Percentiles rank a stretch among this genome's conserved stretches.
Conservation (phyloP, 2,797 vertebrate species). For the Amniataba percoides region DNA sequence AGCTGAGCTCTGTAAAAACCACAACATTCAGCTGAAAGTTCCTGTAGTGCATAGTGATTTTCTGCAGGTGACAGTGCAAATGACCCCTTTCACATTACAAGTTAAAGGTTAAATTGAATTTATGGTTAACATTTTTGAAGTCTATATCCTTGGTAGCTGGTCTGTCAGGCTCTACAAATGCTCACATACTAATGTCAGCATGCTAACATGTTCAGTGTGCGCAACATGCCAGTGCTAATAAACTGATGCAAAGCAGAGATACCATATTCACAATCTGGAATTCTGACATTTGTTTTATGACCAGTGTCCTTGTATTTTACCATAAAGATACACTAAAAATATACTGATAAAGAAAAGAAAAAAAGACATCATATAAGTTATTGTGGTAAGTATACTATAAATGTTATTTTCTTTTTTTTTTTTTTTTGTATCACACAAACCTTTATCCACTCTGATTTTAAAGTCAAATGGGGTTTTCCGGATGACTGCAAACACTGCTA, state of each 20-base stretch:
- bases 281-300: no score
- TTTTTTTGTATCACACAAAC: slow-evolving; percentile 15
- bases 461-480: slow-evolving; percentile 58
- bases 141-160: no score
- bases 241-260: no score
- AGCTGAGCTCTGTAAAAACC: not conserved
- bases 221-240: no score
- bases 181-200: not conserved
- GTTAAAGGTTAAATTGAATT: not conserved
- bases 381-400: no score
- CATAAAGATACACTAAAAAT: not conserved
- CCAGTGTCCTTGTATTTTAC: no score
- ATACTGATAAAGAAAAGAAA: not conserved
- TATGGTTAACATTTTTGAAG: no score
- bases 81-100: not conserved
- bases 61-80: not conserved
- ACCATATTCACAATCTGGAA: no score
- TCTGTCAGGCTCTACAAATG: no score
- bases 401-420: no score
- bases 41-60: not conserved
- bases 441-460: slow-evolving; percentile 20
- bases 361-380: not conserved
- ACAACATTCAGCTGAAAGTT: not conserved
- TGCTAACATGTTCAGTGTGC: no score
- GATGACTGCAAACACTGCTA: slow-evolving; percentile 53